Base-by-base conservation (phyloP, 2,113 vertebrate species). In the Pangasianodon gigas region DNA sequence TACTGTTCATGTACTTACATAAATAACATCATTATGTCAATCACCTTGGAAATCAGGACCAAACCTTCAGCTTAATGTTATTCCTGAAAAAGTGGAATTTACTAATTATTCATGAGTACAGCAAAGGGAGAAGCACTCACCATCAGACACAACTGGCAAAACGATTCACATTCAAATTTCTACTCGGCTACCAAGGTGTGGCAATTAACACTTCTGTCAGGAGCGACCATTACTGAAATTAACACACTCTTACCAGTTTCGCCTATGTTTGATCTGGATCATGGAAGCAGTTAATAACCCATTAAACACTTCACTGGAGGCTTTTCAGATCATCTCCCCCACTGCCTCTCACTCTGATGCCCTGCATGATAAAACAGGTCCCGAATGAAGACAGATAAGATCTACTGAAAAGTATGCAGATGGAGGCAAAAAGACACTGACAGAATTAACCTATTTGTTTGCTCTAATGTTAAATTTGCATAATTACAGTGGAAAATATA, bases 291-390 rank as follows among this genome's bases (percentile, higher is more conserved):
- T 86, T 92, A 87, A 89, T 87, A 80, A 89, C 87, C 87, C 41
- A 87, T 82, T 92, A 85, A 86, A 86, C 71, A 75, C 67, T 46
- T 85, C 21, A 9, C 54, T 90, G 51, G 54, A 90, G 84, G 65
- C 81, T 82, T 81, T 84, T 77, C 13, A 88, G 74, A 86, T 86
- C 84, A 83, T 37, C 2, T 56, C 13, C 80, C 80, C 13, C 16
- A 14, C 51, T 74, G n/a, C 69, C 85, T 29, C 74, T 67, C 9
- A 3, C 16, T 74, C 67, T 69, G 86, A 91, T 82, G 91, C 88
- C 80, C 29, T 81, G 80, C 44, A 62, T 90, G 88, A 90, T 60
- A 77, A 71, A 89, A 92, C 89, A 87, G 62, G 87, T 86, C 75
- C n/a, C 19, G 32, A 75, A 87, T 90, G 83, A 84, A 86, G 48